These are phyloP conservation scores for Tamias sibiricus DNA, from an alignment of 2,113 vertebrate genomes.

Conservation along the genomic window DNA sequence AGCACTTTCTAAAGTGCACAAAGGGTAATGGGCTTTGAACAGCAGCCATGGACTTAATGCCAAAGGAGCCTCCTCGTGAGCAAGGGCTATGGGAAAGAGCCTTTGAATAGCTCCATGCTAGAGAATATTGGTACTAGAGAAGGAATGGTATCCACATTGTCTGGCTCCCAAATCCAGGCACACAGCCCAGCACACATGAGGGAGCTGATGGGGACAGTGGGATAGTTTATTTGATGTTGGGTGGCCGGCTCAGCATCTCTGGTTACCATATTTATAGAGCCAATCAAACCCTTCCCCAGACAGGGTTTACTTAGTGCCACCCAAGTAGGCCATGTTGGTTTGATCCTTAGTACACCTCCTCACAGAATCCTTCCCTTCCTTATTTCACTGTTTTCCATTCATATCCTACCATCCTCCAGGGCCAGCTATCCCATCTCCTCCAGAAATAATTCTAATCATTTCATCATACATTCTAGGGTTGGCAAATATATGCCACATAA, in stretches of 20 bases:
- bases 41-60: background rate
- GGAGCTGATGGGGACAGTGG: background rate
- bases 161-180: slow-evolving; percentile 1
- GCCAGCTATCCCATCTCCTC: background rate
- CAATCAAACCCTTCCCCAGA: background rate
- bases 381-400: background rate
- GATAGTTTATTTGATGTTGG: background rate
- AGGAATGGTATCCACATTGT: background rate
- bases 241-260: background rate
- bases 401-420: background rate
- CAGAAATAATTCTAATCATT: background rate
- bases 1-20: background rate
- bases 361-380: background rate
- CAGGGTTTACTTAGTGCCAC: slow-evolving; percentile 25
- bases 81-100: background rate
- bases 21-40: background rate
- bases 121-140: background rate
- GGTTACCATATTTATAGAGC: slow-evolving; percentile 10
- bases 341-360: background rate
- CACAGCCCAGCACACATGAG: background rate
- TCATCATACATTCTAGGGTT: background rate
- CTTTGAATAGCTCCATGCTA: background rate
- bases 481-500: background rate
- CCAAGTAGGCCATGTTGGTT: background rate
- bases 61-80: background rate